Base-by-base conservation (phyloP, 2,888 invertebrate species). In the Acanthopleura granulata region DNA sequence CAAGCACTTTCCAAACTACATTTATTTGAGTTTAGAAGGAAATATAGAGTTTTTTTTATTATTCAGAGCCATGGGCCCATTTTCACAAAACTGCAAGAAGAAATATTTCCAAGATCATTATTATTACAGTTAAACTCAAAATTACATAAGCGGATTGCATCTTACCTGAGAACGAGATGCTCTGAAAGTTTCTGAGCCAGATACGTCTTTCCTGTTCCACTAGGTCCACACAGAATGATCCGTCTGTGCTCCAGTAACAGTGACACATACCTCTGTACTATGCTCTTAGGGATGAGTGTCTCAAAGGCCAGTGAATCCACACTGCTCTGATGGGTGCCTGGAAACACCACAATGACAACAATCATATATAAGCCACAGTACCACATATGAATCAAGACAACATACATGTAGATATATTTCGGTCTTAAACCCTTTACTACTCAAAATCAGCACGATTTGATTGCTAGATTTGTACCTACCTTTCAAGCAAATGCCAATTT, bases 121-220 rank as follows among this genome's bases (percentile, higher is more conserved):
- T 40, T 40, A 40, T 40, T 40, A 9, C 40, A 40, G 4, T 9
- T 40, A 9, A 40, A 40, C 3, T 6, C 40, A 40, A 40, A 40
- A 3, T 6, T 40, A 40, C n/a, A n/a, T n/a, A 40, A 40, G 40
- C 40, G 3, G 12, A 57, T 12, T 57, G n/a, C 12, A 12, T 18
- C 57, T 72, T 78, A 90, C 90, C 89, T 89, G 40, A 87, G 80
- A n/a, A 90, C 97, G 82, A 99, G 94, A 89, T 97, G 98, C 89
- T 98, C 97, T 0, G 98, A 98, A 73, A 99, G 92, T 88, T 97
- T 95, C 49, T 96, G 95, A 12, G 98, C 98, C 81, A 99, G 92
- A 90, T 97, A 98, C 0, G 97, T 97, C 91, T 99, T 99, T 25
- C 99, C 98, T 0, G 98, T 98, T 66, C 98, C 98, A 86, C 95